Conservation (phyloP, 1,140 invertebrate genomes). For the Trichonephila clavipes region DNA sequence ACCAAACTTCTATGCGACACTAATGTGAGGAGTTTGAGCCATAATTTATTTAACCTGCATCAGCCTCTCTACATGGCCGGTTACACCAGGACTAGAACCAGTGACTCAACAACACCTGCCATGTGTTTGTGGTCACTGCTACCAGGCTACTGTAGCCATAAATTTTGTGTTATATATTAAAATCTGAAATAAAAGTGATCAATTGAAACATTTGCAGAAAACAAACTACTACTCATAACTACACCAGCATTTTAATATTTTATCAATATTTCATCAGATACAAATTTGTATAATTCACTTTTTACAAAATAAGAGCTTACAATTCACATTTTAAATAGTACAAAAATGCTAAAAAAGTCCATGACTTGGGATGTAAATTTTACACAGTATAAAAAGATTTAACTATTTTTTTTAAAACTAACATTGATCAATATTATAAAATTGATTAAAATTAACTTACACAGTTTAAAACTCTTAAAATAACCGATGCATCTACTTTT, state of each 20-base stretch:
- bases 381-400: not conserved
- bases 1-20: no score
- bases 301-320: not conserved
- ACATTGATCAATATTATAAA: not conserved
- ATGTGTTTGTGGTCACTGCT: no score
- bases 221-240: not conserved
- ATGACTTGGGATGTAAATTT: not conserved
- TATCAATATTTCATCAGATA: not conserved
- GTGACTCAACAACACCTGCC: no score
- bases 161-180: not conserved
- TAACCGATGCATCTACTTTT: not conserved
- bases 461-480: not conserved
- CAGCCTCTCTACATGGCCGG: no score
- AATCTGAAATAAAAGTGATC: not conserved
- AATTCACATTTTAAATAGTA: constrained; percentile 18
- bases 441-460: not conserved
- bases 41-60: no score
- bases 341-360: constrained; percentile 1
- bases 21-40: no score
- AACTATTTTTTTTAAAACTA: not conserved
- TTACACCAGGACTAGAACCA: no score
- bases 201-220: not conserved
- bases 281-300: constrained; percentile 6
- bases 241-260: constrained; percentile 4
- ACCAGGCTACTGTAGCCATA: not conserved